A percentile compares a stretch with the other conserved stretches of the same genome.
These are phyloP conservation scores for Urocolius indicus DNA, from an alignment of 2,113 vertebrate genomes.

Conservation along the genomic window DNA sequence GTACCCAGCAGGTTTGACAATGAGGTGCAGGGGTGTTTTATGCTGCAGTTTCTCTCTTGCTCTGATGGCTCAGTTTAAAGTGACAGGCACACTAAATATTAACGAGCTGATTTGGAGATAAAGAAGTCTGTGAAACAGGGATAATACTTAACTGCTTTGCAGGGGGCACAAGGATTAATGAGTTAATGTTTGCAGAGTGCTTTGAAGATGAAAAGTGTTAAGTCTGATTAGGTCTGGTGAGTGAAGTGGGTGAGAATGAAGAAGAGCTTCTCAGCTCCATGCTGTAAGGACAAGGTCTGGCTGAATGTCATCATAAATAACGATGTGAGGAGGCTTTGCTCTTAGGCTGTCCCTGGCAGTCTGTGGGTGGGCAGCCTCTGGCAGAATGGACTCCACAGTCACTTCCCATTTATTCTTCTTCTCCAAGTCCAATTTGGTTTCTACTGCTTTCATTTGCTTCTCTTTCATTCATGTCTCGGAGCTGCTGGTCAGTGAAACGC, in stretches of 20 bases:
- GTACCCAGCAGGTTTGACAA: not conserved
- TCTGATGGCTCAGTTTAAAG: not conserved
- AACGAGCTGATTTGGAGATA: not conserved
- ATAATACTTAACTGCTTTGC: not conserved
- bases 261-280: not conserved
- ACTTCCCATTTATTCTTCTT: not conserved
- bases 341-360: not conserved
- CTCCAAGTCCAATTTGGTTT: accelerated
- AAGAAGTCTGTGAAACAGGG: not conserved
- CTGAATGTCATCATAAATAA: not conserved
- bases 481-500: not conserved
- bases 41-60: accelerated
- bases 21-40: not conserved
- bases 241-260: not conserved
- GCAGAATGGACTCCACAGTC: not conserved
- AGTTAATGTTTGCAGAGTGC: not conserved
- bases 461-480: not conserved
- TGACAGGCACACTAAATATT: not conserved
- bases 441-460: not conserved
- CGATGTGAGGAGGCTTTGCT: not conserved
- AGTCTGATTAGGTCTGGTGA: not conserved
- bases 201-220: not conserved
- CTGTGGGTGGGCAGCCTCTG: accelerated
- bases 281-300: accelerated
- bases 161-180: not conserved